phyloP scores from a whole-genome alignment of 1,140 invertebrate genomes.

The Papilio machaon region DNA sequence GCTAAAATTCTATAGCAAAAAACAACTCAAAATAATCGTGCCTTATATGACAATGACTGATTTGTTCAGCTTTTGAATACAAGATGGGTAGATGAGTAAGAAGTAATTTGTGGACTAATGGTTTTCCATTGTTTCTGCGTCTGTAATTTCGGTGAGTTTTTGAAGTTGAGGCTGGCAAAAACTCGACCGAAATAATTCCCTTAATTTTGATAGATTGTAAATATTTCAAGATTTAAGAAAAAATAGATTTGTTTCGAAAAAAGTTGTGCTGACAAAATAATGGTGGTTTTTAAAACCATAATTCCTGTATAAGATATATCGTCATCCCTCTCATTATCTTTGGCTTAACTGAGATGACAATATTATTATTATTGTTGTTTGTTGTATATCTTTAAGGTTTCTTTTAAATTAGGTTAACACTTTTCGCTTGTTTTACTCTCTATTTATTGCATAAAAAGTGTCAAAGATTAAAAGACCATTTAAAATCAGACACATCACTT shows the following conservation, averaged over 20 bases:
- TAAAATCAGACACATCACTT: background rate
- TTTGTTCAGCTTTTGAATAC: slow-evolving; percentile 43
- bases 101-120: slow-evolving; percentile 36
- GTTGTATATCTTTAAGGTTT: too few species aligned
- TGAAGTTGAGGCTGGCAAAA: slow-evolving; percentile 9
- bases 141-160: slow-evolving; percentile 28
- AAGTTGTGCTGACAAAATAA: background rate
- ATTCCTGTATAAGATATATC: too few species aligned
- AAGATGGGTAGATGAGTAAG: slow-evolving; percentile 32
- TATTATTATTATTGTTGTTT: too few species aligned
- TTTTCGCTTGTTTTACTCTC: background rate
- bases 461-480: background rate
- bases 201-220: slow-evolving; percentile 34
- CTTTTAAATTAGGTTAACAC: too few species aligned
- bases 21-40: slow-evolving; percentile 16
- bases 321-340: too few species aligned
- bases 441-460: background rate
- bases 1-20: slow-evolving; percentile 2
- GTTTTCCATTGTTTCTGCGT: slow-evolving; percentile 32
- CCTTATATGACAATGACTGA: slow-evolving; percentile 52
- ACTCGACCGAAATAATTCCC: slow-evolving; percentile 9
- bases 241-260: background rate
- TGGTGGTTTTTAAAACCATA: too few species aligned
- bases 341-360: too few species aligned
- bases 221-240: background rate